Evolutionary conservation across 2,113 vertebrate species (phyloP).

Genomic region (Nipponia nippon): DNA sequence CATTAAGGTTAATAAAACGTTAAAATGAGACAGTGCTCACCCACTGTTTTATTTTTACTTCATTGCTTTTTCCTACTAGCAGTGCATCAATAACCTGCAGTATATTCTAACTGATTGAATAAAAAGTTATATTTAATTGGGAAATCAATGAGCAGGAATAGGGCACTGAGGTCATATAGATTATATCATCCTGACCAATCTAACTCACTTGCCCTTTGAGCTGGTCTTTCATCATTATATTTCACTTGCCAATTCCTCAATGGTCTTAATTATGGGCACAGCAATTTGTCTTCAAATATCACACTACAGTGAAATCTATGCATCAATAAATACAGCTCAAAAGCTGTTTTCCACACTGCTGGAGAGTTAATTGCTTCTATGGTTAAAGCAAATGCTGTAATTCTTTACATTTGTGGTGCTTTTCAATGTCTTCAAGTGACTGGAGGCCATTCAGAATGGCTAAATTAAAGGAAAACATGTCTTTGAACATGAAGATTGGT

Average conservation of each 20-base stretch:
- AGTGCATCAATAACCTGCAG: constrained; percentile 61
- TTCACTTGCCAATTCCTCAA: constrained; percentile 70
- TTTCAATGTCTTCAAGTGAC: constrained; percentile 55
- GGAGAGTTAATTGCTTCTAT: constrained; percentile 74
- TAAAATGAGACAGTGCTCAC: constrained; percentile 44
- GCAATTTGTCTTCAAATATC: constrained; percentile 80
- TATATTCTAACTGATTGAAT: constrained; percentile 66
- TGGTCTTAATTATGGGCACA: constrained; percentile 71
- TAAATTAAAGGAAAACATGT: constrained; percentile 20
- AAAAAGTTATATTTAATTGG: constrained; percentile 73
- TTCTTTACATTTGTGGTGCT: constrained; percentile 57
- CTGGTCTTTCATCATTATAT: constrained; percentile 70
- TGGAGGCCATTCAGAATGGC: neutral
- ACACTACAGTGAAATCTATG: constrained; percentile 73
- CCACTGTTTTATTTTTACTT: constrained; percentile 47
- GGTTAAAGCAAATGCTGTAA: constrained; percentile 61
- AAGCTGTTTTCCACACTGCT: constrained; percentile 72
- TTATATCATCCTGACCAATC: constrained; percentile 62
- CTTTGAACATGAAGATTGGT: neutral
- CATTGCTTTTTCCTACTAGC: constrained; percentile 33
- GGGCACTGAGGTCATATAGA: constrained; percentile 61
- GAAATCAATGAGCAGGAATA: constrained; percentile 72
- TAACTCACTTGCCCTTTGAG: constrained; percentile 63
- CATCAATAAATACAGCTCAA: constrained; percentile 77
- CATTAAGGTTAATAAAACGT: constrained; percentile 58